Percentiles rank a stretch among this genome's conserved stretches.
Conservation (phyloP, 2,113 vertebrate species). For the Pangasianodon gigas region DNA sequence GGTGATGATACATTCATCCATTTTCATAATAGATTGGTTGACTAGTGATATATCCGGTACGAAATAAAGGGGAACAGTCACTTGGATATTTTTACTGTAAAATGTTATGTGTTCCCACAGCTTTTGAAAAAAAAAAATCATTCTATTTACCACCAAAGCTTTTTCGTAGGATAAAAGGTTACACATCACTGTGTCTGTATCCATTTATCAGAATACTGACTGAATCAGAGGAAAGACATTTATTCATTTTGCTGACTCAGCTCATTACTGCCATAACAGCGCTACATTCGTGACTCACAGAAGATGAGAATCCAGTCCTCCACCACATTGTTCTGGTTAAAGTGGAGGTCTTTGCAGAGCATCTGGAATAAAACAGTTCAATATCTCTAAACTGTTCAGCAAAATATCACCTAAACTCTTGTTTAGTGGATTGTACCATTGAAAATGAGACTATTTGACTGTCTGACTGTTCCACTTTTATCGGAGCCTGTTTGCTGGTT, state of each 20-base stretch:
- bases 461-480: conserved; percentile 5
- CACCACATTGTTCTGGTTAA: neutral
- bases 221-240: neutral
- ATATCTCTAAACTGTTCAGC: neutral
- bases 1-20: neutral
- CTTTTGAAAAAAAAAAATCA: neutral
- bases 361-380: conserved; percentile 2
- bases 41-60: neutral
- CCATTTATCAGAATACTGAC: conserved; percentile 4
- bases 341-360: neutral
- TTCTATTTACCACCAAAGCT: neutral
- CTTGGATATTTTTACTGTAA: neutral
- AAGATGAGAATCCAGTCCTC: neutral
- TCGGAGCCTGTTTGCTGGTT: conserved; percentile 43
- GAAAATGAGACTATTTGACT: neutral
- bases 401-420: neutral
- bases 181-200: neutral
- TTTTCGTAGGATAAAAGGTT: neutral
- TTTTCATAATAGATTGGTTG: neutral
- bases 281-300: conserved; percentile 3
- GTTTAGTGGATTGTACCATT: neutral
- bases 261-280: neutral
- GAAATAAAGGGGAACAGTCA: neutral
- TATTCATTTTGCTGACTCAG: conserved; percentile 13
- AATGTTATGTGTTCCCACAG: neutral